Base-by-base conservation (phyloP, 2,888 invertebrate genomes). In the Panopea generosa region DNA sequence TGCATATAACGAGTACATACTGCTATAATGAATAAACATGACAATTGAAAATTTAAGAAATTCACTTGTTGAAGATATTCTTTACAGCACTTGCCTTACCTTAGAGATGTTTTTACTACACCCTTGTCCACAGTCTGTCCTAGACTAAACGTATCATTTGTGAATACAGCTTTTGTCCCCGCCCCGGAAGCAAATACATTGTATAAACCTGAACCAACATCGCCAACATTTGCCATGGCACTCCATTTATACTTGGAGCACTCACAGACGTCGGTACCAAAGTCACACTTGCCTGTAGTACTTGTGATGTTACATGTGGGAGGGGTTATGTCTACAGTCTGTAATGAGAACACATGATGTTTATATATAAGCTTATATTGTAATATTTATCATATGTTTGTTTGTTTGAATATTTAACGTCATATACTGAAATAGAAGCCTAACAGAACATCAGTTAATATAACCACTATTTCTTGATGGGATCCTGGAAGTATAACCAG, bases 261-360 rank as follows among this genome's bases (percentile, higher is more conserved):
- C 22, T 59, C 43, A 26, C 77, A 78, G 4, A 73, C 38, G 50
- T 78, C 73, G 0, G 57, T 47, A 9, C 77, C 77, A 14, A 70
- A 45, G 29, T 74, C 56, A 66, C 77, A 78, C 29, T 29, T 69
- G 1, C 73, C 77, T 6, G 18, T 62, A 2, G 45, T 50, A 20
- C 22, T 61, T 22, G 73, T 78, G 1, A 78, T 59, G 49, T 66
- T 78, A 29, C 77, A 78, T 24, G 38, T 66, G 2, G 77, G 77
- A 11, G 61, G 24, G 18, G 29, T 62, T 9, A 18, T 66, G 33
- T 78, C 77, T 11, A 73, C 45, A 16, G 53, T 52, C 77, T 77
- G 9, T 22, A 38, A 24, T 14, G n/a, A 16, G 6, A 47, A 47
- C 47, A 20, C 47, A 18, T 47, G n/a, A n/a, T n/a, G n/a, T n/a